Conservation (phyloP, 2,888 invertebrate species). For the Magallana nippona region DNA sequence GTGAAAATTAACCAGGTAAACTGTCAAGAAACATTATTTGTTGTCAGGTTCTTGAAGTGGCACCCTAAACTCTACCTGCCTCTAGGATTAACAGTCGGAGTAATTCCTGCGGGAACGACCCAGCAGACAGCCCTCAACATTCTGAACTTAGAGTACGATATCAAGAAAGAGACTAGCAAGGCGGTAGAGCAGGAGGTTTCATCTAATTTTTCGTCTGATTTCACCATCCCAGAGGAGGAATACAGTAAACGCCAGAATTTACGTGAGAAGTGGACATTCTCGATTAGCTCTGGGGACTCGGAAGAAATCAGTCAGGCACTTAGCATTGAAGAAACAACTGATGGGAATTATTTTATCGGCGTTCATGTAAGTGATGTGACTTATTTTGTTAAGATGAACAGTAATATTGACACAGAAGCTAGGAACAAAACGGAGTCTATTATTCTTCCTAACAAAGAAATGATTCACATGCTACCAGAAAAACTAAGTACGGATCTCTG, state of each 20-base stretch:
- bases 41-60: constrained; percentile 75
- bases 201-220: constrained; percentile 57
- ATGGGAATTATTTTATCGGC: constrained; percentile 67
- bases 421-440: constrained; percentile 62
- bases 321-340: constrained; percentile 66
- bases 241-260: constrained; percentile 59
- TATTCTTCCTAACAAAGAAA: constrained; percentile 60
- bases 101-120: constrained; percentile 62
- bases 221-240: constrained; percentile 57
- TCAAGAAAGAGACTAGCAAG: constrained; percentile 59
- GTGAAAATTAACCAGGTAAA: constrained; percentile 65
- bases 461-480: constrained; percentile 67
- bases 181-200: constrained; percentile 59
- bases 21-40: constrained; percentile 68
- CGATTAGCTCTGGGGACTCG: constrained; percentile 58
- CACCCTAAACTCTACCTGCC: constrained; percentile 67
- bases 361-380: constrained; percentile 74
- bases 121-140: constrained; percentile 64
- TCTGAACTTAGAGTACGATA: constrained; percentile 69
- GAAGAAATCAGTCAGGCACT: constrained; percentile 66
- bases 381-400: constrained; percentile 65
- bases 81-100: constrained; percentile 73
- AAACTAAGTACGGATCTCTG: constrained; percentile 65
- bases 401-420: constrained; percentile 69
- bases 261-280: constrained; percentile 66